Conservation (phyloP, 2,888 invertebrate genomes). For the Actias luna region DNA sequence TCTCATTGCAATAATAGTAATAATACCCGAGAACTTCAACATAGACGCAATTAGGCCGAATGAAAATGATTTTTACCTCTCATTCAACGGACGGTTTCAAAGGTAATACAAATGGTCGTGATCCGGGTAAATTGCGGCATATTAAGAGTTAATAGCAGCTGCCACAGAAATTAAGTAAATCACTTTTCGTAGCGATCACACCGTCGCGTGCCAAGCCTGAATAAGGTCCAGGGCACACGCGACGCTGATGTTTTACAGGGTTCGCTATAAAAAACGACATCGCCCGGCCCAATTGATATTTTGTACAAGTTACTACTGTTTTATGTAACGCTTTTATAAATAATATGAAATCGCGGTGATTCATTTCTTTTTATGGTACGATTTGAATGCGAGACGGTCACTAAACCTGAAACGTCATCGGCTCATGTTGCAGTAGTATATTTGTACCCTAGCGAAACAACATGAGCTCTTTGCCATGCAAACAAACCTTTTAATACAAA, state of each 20-base stretch:
- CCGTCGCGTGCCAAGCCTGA: constrained; percentile 63
- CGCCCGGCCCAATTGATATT: constrained; percentile 74
- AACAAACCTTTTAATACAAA: too few species aligned
- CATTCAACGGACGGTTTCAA: constrained; percentile 26
- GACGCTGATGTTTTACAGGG: constrained; percentile 70
- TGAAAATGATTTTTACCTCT: background rate
- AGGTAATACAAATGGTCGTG: constrained; percentile 40
- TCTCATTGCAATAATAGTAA: too few species aligned
- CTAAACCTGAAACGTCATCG: too few species aligned
- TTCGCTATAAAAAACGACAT: constrained; percentile 70
- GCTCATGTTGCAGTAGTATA: too few species aligned
- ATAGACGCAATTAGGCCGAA: background rate
- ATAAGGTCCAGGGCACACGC: constrained; percentile 72
- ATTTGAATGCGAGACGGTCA: background rate
- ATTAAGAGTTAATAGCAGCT: constrained; percentile 44
- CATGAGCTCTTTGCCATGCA: too few species aligned
- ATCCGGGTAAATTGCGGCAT: constrained; percentile 36
- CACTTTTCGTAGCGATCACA: constrained; percentile 58
- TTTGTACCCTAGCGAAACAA: too few species aligned
- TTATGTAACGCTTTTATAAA: constrained; percentile 31
- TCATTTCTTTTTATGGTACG: background rate
- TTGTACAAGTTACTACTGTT: constrained; percentile 68
- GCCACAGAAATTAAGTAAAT: constrained; percentile 52
- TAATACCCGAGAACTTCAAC: too few species aligned
- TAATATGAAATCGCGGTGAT: background rate